A percentile compares a stretch with the other conserved stretches of the same genome.
phyloP scores from a whole-genome alignment of 2,113 vertebrate species.

The Pampusana beccarii region DNA sequence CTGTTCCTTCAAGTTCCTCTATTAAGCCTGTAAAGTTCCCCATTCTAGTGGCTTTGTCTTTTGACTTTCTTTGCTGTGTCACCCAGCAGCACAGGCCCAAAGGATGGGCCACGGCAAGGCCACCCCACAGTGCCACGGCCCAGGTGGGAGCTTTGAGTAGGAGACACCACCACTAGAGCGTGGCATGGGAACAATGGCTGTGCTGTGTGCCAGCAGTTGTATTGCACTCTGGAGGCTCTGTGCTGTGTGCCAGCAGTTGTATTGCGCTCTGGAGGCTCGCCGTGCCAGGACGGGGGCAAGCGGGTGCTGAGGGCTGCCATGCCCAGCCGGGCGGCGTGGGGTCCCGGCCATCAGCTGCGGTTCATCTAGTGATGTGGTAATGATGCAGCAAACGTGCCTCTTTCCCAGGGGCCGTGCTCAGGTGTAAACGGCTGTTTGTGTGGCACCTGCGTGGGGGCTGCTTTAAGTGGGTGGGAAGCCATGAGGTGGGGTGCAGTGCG shows the following conservation, averaged over 20 bases:
- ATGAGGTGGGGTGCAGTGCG: accelerated
- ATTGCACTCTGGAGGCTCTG: accelerated
- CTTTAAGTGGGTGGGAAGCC: accelerated
- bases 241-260: neutral
- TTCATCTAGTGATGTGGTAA: neutral
- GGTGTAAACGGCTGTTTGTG: accelerated
- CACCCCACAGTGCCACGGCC: too few species aligned
- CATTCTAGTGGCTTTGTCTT: neutral
- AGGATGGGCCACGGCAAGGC: neutral
- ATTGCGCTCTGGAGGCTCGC: accelerated
- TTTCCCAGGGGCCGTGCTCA: neutral
- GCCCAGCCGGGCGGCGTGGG: accelerated
- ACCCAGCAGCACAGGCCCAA: neutral
- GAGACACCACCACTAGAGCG: neutral
- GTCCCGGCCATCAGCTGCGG: accelerated
- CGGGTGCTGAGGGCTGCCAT: neutral
- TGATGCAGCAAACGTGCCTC: accelerated
- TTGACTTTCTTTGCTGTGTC: neutral
- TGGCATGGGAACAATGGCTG: accelerated
- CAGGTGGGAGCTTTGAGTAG: neutral
- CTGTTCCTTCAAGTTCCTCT: neutral
- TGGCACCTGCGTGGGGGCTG: too few species aligned
- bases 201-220: neutral
- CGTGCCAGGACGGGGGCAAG: neutral
- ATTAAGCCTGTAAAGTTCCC: neutral